phyloP scores from a whole-genome alignment of 2,113 vertebrate species.

The Cebus imitator region DNA sequence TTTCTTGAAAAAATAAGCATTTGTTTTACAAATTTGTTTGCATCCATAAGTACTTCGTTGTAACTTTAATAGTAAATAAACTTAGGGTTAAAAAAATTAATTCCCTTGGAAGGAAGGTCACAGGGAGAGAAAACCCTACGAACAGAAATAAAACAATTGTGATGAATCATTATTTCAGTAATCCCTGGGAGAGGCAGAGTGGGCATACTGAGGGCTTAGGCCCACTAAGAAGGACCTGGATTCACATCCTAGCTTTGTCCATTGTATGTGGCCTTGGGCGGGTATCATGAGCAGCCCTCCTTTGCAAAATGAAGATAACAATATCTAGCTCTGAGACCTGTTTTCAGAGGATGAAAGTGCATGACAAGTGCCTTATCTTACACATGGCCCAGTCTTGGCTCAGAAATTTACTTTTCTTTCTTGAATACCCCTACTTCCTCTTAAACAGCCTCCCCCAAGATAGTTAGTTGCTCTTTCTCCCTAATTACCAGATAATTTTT shows the following conservation, averaged over 20 bases:
- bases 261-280: neutral
- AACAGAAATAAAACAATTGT: constrained; percentile 15
- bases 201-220: neutral
- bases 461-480: neutral
- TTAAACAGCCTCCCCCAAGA: neutral
- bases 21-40: constrained; percentile 64
- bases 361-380: neutral
- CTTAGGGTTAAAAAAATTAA: neutral
- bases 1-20: neutral
- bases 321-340: neutral
- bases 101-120: neutral
- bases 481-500: neutral
- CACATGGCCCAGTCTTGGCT: neutral
- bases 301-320: too few relatives aligned
- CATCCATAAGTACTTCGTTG: constrained; percentile 65
- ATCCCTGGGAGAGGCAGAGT: neutral
- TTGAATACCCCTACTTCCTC: neutral
- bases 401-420: neutral
- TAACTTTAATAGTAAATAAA: constrained; percentile 70
- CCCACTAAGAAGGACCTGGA: neutral
- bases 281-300: neutral
- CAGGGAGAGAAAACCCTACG: neutral
- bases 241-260: neutral
- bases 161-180: neutral
- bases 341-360: neutral